Conservation (phyloP, 2,113 vertebrate genomes). For the Hyperopisus bebe region DNA sequence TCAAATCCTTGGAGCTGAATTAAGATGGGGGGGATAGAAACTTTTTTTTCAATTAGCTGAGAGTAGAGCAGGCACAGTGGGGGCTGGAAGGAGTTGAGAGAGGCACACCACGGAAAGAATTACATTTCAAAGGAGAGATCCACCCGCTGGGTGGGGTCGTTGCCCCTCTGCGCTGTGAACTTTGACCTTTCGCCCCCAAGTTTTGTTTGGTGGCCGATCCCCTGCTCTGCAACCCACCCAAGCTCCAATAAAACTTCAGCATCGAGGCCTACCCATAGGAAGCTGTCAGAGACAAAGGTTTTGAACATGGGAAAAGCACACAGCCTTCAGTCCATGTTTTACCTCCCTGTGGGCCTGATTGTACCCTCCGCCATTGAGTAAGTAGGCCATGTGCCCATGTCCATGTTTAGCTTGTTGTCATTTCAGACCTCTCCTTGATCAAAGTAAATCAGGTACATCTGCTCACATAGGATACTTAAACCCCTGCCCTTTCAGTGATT, state of each 20-base stretch:
- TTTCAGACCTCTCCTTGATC: not conserved
- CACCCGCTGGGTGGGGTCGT: slow-evolving; percentile 53
- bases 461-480: not conserved
- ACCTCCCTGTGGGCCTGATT: not conserved
- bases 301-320: slow-evolving; percentile 60
- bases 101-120: slow-evolving; percentile 47
- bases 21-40: not conserved
- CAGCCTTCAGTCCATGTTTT: slow-evolving; percentile 21
- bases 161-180: slow-evolving; percentile 52
- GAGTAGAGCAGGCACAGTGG: slow-evolving; percentile 23
- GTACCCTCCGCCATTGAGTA: not conserved
- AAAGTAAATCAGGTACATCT: not conserved
- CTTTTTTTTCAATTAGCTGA: slow-evolving; percentile 26
- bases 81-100: slow-evolving; percentile 34
- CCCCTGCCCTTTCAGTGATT: not conserved
- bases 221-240: slow-evolving; percentile 23
- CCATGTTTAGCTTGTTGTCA: not conserved
- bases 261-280: slow-evolving; percentile 20
- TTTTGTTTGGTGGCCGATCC: slow-evolving; percentile 44
- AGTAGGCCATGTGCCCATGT: not conserved
- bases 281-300: slow-evolving; percentile 50
- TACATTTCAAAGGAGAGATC: slow-evolving; percentile 51
- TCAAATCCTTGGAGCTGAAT: slow-evolving; percentile 18
- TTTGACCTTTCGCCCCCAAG: slow-evolving; percentile 48
- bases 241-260: slow-evolving; percentile 33